A percentile compares a stretch with the other conserved stretches of the same genome.
Conservation (phyloP, 2,888 invertebrate genomes). For the Spodoptera littoralis region DNA sequence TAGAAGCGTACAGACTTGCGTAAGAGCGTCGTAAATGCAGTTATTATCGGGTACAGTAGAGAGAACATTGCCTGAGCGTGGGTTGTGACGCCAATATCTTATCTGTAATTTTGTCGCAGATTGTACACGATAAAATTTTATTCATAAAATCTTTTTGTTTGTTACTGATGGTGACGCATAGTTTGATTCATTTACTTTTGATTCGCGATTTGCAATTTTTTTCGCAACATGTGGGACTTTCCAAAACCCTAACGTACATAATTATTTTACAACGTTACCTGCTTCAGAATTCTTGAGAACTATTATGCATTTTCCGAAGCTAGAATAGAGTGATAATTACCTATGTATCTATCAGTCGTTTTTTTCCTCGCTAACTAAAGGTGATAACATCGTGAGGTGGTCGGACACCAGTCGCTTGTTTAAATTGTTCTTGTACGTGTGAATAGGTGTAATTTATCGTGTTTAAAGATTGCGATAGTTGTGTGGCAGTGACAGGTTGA, state of each 20-base stretch:
- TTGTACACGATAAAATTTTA: constrained; percentile 38
- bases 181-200: constrained; percentile 20
- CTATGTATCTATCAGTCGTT: constrained; percentile 30
- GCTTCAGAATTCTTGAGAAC: constrained; percentile 10
- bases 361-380: constrained; percentile 21
- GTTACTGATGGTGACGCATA: constrained; percentile 24
- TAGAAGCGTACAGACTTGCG: constrained; percentile 37
- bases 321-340: constrained; percentile 15
- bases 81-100: constrained; percentile 30
- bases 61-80: constrained; percentile 25
- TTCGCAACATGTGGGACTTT: constrained; percentile 12
- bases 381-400: constrained; percentile 19
- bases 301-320: constrained; percentile 17
- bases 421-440: constrained; percentile 21
- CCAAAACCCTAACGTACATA: not conserved
- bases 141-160: constrained; percentile 38
- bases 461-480: constrained; percentile 18
- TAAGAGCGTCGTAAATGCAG: constrained; percentile 43
- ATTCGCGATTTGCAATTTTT: constrained; percentile 7
- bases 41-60: constrained; percentile 42
- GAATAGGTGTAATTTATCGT: constrained; percentile 39
- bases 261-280: constrained; percentile 6
- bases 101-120: constrained; percentile 35
- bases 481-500: constrained; percentile 35
- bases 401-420: constrained; percentile 9